Base-by-base conservation (phyloP, 2,888 invertebrate species). In the Archaeoteleia sp. region DNA sequence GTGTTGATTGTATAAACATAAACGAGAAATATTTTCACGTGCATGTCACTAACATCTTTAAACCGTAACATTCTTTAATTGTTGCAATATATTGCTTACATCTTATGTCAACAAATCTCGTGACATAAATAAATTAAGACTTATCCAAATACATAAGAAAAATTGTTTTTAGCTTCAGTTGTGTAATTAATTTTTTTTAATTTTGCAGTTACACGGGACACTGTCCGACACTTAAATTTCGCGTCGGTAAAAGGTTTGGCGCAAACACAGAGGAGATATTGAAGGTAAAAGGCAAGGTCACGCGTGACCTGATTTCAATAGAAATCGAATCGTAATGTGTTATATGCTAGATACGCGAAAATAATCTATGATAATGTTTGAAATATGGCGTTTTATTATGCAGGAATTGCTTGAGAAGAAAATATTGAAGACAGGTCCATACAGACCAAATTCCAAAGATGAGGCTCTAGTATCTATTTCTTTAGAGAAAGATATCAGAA, bases 161-260 rank as follows among this genome's bases (percentile, higher is more conserved):
- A n/a, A n/a, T n/a, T 23, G 23, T 23, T 23, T 23, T 23, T 23
- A 23, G 23, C 7, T 4, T 4, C 23, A 23, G 23, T 23, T 23
- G 4, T 7, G 23, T 7, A 23, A 4, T 23, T 5, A 23, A 5
- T 23, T 23, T 23, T n/a, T n/a, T n/a, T n/a, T n/a, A n/a, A 10
- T 32, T 51, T 82, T 81, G 10, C 87, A 92, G 92, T 67, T 92
- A 92, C 82, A 92, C 92, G 1, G 92, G 92, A 7, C 91, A 92
- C 77, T 92, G 91, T 82, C 92, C 91, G 40, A 89, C 91, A 73
- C 87, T 92, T 48, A 91, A 91, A 78, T 92, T 91, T 78, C 90
- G 90, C 43, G 91, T 89, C 78, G 92, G 92, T 40, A 90, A 91
- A 83, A 88, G 91, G 79, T 92, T 91, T 82, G 91, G 91, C 10